Evolutionary conservation across 2,888 invertebrate species (phyloP).

Genomic region (Hydraecia micacea): DNA sequence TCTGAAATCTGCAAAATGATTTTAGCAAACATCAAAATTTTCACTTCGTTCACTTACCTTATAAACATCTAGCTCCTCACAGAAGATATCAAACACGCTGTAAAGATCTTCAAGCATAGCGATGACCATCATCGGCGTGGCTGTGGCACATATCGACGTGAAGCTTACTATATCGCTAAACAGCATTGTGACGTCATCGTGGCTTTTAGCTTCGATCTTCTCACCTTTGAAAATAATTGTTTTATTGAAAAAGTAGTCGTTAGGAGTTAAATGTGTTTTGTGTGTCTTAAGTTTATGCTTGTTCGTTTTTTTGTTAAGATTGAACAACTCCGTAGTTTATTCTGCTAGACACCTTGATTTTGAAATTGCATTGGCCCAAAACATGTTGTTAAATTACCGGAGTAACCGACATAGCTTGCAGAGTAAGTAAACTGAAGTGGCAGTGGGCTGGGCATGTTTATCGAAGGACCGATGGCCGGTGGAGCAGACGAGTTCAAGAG

Average conservation of each 20-base stretch:
- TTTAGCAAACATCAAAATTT: background rate
- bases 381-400: background rate
- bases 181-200: slow-evolving; percentile 98
- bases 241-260: background rate
- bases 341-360: background rate
- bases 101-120: slow-evolving; percentile 98
- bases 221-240: slow-evolving; percentile 90
- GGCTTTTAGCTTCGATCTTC: slow-evolving; percentile 97
- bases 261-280: background rate
- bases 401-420: background rate
- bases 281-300: background rate
- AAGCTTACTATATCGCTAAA: slow-evolving; percentile 99
- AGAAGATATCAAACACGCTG: slow-evolving; percentile 97
- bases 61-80: slow-evolving; percentile 98
- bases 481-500: background rate
- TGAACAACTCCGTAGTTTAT: background rate
- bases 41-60: slow-evolving; percentile 91
- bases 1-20: no score
- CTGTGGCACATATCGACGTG: slow-evolving; percentile 98
- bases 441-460: background rate
- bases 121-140: slow-evolving; percentile 98
- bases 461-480: background rate
- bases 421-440: background rate
- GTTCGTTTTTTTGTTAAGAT: no score
- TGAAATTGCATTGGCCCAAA: background rate